phyloP scores from a whole-genome alignment of 2,888 invertebrate species.

The Polydrusus cervinus region DNA sequence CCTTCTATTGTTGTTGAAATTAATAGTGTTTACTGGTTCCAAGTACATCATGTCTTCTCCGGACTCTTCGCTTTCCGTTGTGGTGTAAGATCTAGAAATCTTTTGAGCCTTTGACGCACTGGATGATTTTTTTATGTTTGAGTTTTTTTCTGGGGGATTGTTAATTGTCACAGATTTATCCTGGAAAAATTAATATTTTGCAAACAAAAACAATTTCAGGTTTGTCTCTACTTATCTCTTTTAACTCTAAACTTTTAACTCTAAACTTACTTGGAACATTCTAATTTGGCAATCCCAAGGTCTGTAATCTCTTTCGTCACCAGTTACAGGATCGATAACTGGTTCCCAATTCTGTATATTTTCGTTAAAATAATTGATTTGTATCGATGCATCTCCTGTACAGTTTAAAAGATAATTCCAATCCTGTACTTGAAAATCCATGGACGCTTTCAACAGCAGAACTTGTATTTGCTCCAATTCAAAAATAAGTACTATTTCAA shows the following conservation, averaged over 20 bases:
- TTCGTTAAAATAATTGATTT: slow-evolving; percentile 72
- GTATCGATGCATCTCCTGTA: slow-evolving; percentile 70
- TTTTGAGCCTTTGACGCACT: slow-evolving; percentile 57
- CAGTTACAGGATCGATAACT: slow-evolving; percentile 82
- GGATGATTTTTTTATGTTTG: slow-evolving; percentile 54
- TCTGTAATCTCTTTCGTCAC: slow-evolving; percentile 78
- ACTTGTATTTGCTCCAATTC: slow-evolving; percentile 78
- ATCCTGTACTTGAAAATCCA: slow-evolving; percentile 77
- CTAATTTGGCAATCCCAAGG: slow-evolving; percentile 84
- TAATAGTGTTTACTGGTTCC: slow-evolving; percentile 66
- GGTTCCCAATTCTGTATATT: slow-evolving; percentile 83
- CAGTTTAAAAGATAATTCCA: slow-evolving; percentile 76
- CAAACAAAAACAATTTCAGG: too few species aligned
- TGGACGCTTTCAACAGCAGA: slow-evolving; percentile 73
- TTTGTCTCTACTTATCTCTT: too few species aligned
- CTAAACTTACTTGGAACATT: slow-evolving; percentile 72
- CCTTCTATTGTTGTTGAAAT: slow-evolving; percentile 61
- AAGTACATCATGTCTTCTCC: slow-evolving; percentile 70
- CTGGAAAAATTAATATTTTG: slow-evolving; percentile 25
- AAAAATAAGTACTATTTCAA: slow-evolving; percentile 77
- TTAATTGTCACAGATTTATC: slow-evolving; percentile 69
- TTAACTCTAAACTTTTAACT: not conserved
- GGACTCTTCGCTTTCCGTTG: slow-evolving; percentile 69
- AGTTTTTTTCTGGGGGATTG: slow-evolving; percentile 60
- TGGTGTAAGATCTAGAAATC: slow-evolving; percentile 62